A percentile compares a stretch with the other conserved stretches of the same genome.
phyloP scores from a whole-genome alignment of 2,113 vertebrate genomes.

The Ramphastos sulfuratus region DNA sequence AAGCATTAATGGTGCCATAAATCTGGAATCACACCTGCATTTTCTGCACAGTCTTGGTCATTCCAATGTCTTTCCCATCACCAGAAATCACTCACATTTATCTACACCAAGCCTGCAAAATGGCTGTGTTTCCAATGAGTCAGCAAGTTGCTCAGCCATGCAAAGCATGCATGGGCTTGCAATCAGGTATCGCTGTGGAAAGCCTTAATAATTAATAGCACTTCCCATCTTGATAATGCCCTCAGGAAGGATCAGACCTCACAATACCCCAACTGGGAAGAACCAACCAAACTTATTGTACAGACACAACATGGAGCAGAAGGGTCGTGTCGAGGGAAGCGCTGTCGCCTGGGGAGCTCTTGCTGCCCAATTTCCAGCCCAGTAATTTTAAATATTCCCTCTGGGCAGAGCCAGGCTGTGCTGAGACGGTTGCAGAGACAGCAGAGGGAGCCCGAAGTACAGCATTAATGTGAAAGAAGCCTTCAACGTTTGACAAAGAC shows the following conservation, averaged over 20 bases:
- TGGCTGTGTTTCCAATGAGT: background rate
- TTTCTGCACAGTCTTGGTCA: background rate
- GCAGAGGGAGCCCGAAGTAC: constrained; percentile 68
- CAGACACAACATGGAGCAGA: background rate
- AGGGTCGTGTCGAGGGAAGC: background rate
- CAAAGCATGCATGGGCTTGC: background rate
- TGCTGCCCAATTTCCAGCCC: background rate
- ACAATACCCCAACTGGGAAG: background rate
- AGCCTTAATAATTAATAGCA: constrained; percentile 54
- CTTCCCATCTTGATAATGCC: constrained; percentile 21
- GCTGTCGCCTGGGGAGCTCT: background rate
- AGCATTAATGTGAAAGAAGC: background rate
- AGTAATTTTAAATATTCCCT: background rate
- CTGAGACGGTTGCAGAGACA: background rate
- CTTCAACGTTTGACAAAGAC: constrained; percentile 27
- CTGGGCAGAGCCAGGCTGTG: background rate
- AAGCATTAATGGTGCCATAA: background rate
- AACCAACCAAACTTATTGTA: background rate
- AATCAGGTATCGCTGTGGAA: background rate
- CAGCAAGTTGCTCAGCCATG: background rate
- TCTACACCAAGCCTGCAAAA: background rate
- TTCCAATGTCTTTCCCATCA: background rate
- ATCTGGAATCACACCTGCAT: background rate
- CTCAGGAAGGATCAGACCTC: constrained; percentile 5
- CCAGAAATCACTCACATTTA: background rate